Evolutionary conservation across 1,140 invertebrate species (phyloP).

Genomic region (Triops longicaudatus): DNA sequence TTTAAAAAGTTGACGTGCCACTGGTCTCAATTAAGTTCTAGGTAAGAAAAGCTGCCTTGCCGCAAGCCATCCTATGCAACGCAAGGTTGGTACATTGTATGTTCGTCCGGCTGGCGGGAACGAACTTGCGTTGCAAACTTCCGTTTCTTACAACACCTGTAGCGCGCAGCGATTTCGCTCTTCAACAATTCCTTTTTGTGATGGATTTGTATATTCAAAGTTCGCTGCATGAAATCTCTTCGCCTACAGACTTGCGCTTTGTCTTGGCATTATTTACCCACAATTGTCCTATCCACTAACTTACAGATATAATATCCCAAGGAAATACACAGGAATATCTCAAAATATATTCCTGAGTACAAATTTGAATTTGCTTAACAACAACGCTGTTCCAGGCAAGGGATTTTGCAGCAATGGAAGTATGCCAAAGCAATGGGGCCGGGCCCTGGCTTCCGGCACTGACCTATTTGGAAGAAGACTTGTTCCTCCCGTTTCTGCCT

Average conservation of each 20-base stretch:
- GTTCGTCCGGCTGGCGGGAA: background rate
- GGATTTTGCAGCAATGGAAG: background rate
- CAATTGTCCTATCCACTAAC: too few species aligned
- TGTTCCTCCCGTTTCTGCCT: background rate
- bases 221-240: background rate
- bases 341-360: too few species aligned
- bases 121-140: background rate
- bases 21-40: conserved; percentile 3
- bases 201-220: background rate
- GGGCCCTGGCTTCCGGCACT: conserved; percentile 8
- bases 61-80: background rate
- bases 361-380: too few species aligned
- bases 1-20: background rate
- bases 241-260: too few species aligned
- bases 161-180: background rate
- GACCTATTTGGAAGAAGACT: conserved; percentile 2
- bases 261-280: too few species aligned
- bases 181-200: background rate
- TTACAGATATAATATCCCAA: too few species aligned
- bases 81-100: background rate
- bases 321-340: too few species aligned
- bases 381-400: background rate
- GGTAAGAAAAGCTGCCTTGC: conserved; percentile 1
- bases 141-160: background rate
- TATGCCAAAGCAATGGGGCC: conserved; percentile 14